Base-by-base conservation (phyloP, 2,888 invertebrate species). In the Ectobius pallidus region DNA sequence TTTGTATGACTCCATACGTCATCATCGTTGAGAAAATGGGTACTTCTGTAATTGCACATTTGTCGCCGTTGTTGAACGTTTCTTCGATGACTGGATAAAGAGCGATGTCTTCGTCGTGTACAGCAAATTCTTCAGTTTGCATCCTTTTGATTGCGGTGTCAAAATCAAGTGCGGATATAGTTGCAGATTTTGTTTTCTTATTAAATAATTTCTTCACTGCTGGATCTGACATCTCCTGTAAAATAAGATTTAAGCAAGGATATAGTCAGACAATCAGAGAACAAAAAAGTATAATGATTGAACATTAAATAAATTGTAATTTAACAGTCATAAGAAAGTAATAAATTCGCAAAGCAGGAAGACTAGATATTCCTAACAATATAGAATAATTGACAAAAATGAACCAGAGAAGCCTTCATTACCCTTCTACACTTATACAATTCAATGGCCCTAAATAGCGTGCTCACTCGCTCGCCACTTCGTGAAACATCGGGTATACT, bases 201-300 rank as follows among this genome's bases (percentile, higher is more conserved):
- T 34, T 49, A 49, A 63, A 71, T 30, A 71, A 27, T 22, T 71
- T 27, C 22, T 52, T 46, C n/a, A 52, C 9, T 3, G 30, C 32
- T n/a, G 46, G 71, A 34, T 71, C 71, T 16, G 46, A n/a, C n/a
- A 32, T 49, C 7, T 30, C 39, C 71, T 71, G 71, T n/a, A 61
- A 32, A 1, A 39, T 9, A 39, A n/a, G n/a, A n/a, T n/a, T n/a
- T n/a, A n/a, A n/a, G n/a, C n/a, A n/a, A n/a, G n/a, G n/a, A n/a
- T n/a, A n/a, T n/a, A n/a, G n/a, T n/a, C n/a, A n/a, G n/a, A n/a
- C n/a, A n/a, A n/a, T n/a, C 14, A 39, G 14, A 39, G 42, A 11
- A 39, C 14, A 39, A 39, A 39, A 39, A 14, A 39, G 14, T 16
- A 11, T 39, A 39, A 39, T 16, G 14, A 11, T 39, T 39, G 9